Evolutionary conservation across 2,113 vertebrate species (phyloP).

Genomic region (Cyphomyrus plagiostoma): DNA sequence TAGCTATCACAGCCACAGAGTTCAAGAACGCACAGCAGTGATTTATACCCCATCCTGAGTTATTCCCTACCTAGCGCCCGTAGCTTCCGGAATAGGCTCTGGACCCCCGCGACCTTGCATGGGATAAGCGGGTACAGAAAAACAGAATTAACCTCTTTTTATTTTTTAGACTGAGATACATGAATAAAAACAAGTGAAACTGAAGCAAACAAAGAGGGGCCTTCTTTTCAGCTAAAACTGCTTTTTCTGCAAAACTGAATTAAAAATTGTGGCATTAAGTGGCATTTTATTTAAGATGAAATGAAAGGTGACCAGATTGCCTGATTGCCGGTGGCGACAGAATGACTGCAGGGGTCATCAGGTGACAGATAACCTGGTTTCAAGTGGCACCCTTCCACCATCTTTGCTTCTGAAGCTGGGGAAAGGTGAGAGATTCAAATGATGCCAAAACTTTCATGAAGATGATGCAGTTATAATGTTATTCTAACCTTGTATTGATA

Average conservation of each 20-base stretch:
- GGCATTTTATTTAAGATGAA: not conserved
- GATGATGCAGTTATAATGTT: not conserved
- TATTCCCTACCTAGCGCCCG: not conserved
- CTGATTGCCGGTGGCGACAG: not conserved
- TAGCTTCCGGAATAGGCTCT: not conserved
- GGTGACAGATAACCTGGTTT: not conserved
- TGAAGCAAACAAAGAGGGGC: not conserved
- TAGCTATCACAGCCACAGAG: not conserved
- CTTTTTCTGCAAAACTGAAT: not conserved
- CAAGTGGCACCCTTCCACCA: not conserved
- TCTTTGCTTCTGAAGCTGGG: not conserved
- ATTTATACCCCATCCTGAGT: not conserved
- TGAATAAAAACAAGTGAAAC: not conserved
- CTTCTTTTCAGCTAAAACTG: not conserved
- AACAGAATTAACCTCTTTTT: not conserved
- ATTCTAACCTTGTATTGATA: not conserved
- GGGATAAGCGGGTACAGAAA: not conserved
- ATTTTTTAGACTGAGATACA: not conserved
- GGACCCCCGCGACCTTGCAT: not conserved
- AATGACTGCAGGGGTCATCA: not conserved
- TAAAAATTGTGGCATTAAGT: not conserved
- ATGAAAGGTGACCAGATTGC: not conserved
- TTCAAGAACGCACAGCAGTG: not conserved
- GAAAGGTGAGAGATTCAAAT: not conserved
- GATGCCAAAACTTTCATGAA: not conserved